Base-by-base conservation (phyloP, 2,797 vertebrate genomes). In the Rhadinocentrus ornatus region DNA sequence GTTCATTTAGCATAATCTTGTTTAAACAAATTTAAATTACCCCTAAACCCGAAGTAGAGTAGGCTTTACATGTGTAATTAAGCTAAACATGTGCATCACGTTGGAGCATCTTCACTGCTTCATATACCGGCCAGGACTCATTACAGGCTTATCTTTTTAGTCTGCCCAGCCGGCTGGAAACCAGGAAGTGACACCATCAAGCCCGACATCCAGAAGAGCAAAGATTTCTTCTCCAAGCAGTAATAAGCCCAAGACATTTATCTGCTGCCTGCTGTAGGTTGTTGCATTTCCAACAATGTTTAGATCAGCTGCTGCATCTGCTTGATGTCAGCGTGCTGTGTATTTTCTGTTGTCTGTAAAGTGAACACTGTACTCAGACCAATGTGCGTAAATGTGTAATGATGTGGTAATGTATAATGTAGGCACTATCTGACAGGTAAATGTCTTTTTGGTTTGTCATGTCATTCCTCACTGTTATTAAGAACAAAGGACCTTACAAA, bases 131-230 rank as follows among this genome's bases (percentile, higher is more conserved):
- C 69, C 62, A 56, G 65, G 52, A 88, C 72, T 93, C 82, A 92
- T 85, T 48, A 59, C 46, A 73, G 62, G 37, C 24, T 83, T 90
- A 66, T 92, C 65, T 82, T 89, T 80, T 62, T 92, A 99, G 97
- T 99, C 89, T 99, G 98, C 91, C 98, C 98, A 44, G 98, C 97
- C 13, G 98, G 97, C 80, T 99, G 98, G 97, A 97, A 98, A 92
- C 98, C 98, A 85, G 98, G 98, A 89, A 96, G 94, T 82, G 97
- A 99, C 90, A 98, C 97, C 64, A 99, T 99, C 95, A 99, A 98
- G 87, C 98, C 98, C 16, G 97, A 99, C 52, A 91, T 99, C 85
- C 88, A 97, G 87, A 95, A 97, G 81, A 99, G 98, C 87, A 99
- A 96, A 95, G 97, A 98, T 66, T 99, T 96, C 92, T 99, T 99